Conservation (phyloP, 2,113 vertebrate species). For the Semicossyphus pulcher region DNA sequence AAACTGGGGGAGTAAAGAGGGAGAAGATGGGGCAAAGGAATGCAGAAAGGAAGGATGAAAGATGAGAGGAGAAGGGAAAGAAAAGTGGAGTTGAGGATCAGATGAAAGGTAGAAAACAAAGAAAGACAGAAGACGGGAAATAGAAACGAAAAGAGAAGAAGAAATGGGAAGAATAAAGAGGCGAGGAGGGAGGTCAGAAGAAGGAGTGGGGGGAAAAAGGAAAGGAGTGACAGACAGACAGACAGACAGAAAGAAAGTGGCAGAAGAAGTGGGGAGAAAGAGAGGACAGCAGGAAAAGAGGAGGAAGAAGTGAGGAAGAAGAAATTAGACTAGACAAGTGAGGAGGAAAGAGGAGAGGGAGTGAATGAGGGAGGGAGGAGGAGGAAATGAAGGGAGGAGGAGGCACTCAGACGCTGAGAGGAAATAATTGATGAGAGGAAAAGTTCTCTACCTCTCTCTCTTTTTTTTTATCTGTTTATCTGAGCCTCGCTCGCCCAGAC, state of each 20-base stretch:
- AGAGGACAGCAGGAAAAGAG: background rate
- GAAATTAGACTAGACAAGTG: background rate
- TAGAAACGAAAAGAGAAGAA: too few relatives aligned
- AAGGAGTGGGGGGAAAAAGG: background rate
- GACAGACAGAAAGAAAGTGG: background rate
- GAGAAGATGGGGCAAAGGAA: too few relatives aligned
- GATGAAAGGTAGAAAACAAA: too few relatives aligned
- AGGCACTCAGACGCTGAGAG: conserved; percentile 45
- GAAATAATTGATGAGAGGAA: conserved; percentile 63
- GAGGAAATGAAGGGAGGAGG: background rate
- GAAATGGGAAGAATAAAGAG: background rate
- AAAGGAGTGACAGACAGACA: background rate
- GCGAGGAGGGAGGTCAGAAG: background rate
- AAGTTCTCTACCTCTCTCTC: conserved; percentile 33
- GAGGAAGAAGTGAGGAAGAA: background rate
- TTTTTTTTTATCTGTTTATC: conserved; percentile 43
- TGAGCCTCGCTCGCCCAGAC: conserved; percentile 31
- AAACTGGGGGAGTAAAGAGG: background rate
- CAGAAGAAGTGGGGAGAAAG: background rate
- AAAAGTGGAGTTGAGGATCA: background rate
- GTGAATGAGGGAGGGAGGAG: background rate
- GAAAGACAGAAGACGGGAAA: background rate
- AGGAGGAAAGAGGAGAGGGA: background rate
- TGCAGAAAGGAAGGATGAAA: background rate
- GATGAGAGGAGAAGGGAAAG: too few relatives aligned